phyloP scores from a whole-genome alignment of 2,113 vertebrate genomes.

The Ahaetulla prasina region DNA sequence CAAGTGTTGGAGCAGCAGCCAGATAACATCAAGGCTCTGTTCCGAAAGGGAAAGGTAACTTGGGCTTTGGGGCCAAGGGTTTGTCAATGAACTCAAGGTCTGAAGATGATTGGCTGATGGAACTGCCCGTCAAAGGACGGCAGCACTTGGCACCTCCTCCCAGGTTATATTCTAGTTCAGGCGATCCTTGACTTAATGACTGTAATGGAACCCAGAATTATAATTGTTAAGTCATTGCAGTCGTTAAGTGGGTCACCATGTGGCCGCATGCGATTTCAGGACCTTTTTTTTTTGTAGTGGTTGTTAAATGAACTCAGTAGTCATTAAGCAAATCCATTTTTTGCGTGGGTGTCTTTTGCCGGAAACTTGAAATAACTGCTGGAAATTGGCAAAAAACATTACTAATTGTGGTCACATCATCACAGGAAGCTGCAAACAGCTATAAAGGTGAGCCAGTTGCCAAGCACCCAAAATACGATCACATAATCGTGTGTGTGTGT shows the following conservation, averaged over 20 bases:
- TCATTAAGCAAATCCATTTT: not conserved
- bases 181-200: not conserved
- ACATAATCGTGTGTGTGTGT: not conserved
- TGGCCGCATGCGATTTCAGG: not conserved
- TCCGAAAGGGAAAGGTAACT: slow-evolving; percentile 93
- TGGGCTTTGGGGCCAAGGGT: not conserved
- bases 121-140: not conserved
- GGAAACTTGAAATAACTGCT: not conserved
- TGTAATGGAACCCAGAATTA: too few species aligned
- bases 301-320: not conserved
- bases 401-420: not conserved
- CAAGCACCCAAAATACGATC: not conserved
- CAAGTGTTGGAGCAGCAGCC: slow-evolving; percentile 85
- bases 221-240: not conserved
- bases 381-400: not conserved
- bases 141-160: not conserved
- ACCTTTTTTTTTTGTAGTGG: not conserved
- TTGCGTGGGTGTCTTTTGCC: not conserved
- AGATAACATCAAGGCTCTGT: slow-evolving; percentile 91
- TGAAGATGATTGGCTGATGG: not conserved
- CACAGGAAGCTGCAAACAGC: not conserved
- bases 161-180: not conserved
- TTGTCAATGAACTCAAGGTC: not conserved
- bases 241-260: not conserved
- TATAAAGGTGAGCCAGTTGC: not conserved